Percentiles rank a stretch among this genome's conserved stretches.
These are phyloP conservation scores for Cataglyphis albicans DNA, from an alignment of 2,888 invertebrate genomes.

Conservation along the genomic window DNA sequence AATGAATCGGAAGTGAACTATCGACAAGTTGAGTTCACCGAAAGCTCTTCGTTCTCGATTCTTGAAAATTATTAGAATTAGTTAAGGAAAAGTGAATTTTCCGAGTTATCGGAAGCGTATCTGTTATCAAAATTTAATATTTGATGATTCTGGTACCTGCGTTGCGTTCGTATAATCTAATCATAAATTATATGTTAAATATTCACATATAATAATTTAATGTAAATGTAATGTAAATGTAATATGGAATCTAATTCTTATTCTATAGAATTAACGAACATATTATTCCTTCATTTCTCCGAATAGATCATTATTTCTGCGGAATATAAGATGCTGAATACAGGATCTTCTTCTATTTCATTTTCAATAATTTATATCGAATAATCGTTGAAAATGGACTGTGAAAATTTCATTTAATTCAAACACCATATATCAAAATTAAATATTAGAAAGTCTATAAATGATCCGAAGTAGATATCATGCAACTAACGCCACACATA, in stretches of 20 bases:
- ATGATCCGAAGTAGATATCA: constrained; percentile 31
- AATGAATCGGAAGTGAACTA: constrained; percentile 47
- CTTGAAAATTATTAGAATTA: constrained; percentile 2
- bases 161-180: background rate
- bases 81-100: background rate
- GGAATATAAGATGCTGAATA: background rate
- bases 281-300: background rate
- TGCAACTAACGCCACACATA: background rate
- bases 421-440: background rate
- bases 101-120: background rate
- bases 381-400: background rate
- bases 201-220: background rate
- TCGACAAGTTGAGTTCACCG: constrained; percentile 35
- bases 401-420: background rate
- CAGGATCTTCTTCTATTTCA: background rate
- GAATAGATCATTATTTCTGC: background rate
- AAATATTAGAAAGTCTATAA: constrained; percentile 23
- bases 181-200: background rate
- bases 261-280: background rate
- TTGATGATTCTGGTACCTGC: background rate
- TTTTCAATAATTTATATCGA: background rate
- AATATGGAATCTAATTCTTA: background rate
- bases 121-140: background rate
- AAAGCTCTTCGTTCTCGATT: background rate
- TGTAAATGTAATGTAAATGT: too few relatives aligned